Conservation (phyloP, 1,140 invertebrate species). For the Venturia canescens region DNA sequence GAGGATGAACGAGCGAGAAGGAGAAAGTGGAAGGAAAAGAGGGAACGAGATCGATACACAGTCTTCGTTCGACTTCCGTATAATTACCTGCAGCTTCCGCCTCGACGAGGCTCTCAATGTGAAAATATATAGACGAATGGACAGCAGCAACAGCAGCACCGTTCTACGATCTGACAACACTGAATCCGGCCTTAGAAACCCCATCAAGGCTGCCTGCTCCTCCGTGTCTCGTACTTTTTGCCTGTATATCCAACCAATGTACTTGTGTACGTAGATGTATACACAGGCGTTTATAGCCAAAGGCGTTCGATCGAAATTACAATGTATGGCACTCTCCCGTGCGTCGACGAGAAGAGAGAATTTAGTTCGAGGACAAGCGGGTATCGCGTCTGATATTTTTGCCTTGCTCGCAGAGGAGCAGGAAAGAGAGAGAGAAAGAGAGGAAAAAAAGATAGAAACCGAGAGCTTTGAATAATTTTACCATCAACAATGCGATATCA, state of each 20-base stretch:
- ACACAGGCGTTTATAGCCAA: neutral
- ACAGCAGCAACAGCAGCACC: neutral
- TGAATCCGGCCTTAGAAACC: conserved; percentile 62
- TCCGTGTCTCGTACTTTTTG: neutral
- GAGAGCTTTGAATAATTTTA: conserved; percentile 26
- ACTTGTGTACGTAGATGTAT: neutral
- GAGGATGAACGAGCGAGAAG: too few relatives aligned
- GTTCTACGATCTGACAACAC: conserved; percentile 6
- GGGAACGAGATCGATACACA: conserved; percentile 38
- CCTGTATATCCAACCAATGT: too few relatives aligned
- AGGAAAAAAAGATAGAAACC: neutral
- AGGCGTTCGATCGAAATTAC: conserved; percentile 45
- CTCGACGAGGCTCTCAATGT: conserved; percentile 48
- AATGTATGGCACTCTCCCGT: conserved; percentile 27
- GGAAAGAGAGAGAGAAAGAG: neutral
- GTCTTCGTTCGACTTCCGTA: conserved; percentile 65
- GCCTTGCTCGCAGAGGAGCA: neutral
- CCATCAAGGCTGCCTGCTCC: conserved; percentile 62
- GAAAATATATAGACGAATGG: neutral
- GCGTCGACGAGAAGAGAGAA: conserved; percentile 22
- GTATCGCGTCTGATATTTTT: conserved; percentile 13
- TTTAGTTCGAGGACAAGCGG: conserved; percentile 45
- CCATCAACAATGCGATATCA: conserved; percentile 19
- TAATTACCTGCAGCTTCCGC: conserved; percentile 66
- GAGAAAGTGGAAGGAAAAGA: neutral